These are phyloP conservation scores for Podarcis siculus DNA, from an alignment of 2,797 vertebrate species.

Conservation along the genomic window DNA sequence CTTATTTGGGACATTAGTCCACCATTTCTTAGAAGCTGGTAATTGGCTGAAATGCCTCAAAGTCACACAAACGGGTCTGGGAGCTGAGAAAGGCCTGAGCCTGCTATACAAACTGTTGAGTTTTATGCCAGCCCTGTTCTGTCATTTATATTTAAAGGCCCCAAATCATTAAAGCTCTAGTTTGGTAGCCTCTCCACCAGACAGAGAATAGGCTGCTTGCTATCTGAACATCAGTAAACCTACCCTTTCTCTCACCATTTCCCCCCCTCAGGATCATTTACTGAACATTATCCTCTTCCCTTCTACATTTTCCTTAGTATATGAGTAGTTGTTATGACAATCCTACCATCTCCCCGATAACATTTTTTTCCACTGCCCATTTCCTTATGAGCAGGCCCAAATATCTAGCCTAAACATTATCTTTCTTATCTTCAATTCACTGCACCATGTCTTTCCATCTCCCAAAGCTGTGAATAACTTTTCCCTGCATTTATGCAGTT, in stretches of 20 bases:
- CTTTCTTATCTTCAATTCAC: constrained; percentile 59
- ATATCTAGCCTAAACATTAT: constrained; percentile 57
- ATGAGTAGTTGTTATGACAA: constrained; percentile 14
- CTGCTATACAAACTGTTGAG: background rate
- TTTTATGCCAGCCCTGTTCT: background rate
- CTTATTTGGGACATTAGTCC: background rate
- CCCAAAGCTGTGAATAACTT: constrained; percentile 60
- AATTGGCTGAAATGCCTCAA: background rate
- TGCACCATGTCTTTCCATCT: constrained; percentile 54
- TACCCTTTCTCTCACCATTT: background rate
- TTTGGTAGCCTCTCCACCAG: background rate
- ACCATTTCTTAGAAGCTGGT: background rate
- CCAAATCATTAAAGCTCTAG: background rate
- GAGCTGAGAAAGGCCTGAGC: background rate
- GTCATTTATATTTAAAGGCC: background rate
- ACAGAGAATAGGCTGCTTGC: background rate
- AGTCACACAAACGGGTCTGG: background rate
- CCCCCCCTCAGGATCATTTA: background rate
- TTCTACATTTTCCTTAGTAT: constrained; percentile 24
- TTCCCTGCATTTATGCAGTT: constrained; percentile 53
- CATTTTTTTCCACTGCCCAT: constrained; percentile 34
- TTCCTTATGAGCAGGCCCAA: constrained; percentile 47
- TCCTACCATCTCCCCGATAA: constrained; percentile 40
- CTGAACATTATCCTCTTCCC: background rate
- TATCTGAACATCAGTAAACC: background rate